Conservation (phyloP, 64 coral and sea anemone genomes). For the Dendronephthya gigantea region DNA sequence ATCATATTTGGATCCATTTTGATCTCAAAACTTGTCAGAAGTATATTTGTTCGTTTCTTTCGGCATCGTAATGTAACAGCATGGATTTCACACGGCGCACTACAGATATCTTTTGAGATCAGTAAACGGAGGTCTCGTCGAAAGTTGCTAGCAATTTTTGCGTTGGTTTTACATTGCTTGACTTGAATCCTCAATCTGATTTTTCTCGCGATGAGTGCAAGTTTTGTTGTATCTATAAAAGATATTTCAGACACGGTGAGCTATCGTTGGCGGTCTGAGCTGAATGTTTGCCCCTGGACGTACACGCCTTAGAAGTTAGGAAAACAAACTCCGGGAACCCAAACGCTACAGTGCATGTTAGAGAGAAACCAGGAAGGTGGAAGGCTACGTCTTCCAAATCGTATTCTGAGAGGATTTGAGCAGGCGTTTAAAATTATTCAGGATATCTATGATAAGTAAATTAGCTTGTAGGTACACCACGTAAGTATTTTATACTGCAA, state of each 20-base stretch:
- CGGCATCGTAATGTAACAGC: neutral
- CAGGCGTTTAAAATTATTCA: no score
- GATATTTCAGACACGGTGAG: neutral
- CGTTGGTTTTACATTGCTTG: neutral
- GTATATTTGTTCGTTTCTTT: neutral
- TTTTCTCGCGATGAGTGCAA: neutral
- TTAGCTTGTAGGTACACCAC: no score
- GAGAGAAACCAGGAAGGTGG: no score
- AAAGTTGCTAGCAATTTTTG: neutral
- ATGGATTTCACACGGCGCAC: neutral
- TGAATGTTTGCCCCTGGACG: no score
- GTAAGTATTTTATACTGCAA: no score
- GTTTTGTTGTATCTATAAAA: neutral
- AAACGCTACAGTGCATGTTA: no score
- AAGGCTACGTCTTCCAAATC: no score
- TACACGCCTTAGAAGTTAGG: no score
- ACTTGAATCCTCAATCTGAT: neutral
- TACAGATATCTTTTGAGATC: conserved; percentile 5
- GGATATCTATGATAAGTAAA: no score
- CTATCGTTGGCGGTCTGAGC: no score
- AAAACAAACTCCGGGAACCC: no score
- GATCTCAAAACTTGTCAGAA: neutral
- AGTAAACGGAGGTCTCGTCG: neutral
- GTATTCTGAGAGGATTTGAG: no score
- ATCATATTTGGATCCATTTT: conserved; percentile 10